These are phyloP conservation scores for Malacoctenus gilli DNA, from an alignment of 2,797 vertebrate genomes.

Conservation along the genomic window DNA sequence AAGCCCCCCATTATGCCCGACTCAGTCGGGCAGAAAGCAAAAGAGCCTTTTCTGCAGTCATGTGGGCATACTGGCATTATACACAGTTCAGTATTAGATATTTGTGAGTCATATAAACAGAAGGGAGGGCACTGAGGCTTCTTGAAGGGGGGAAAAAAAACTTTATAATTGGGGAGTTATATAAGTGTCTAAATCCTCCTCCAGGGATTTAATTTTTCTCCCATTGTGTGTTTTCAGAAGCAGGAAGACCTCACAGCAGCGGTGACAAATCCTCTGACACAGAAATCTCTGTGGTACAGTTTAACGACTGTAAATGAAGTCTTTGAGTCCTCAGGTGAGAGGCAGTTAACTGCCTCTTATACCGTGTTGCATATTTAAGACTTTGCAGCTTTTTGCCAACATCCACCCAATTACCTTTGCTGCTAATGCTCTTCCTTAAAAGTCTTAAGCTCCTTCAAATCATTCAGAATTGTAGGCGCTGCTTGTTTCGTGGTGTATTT, in stretches of 20 bases:
- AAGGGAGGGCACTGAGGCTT: conserved; percentile 76
- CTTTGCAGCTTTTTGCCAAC: conserved; percentile 19
- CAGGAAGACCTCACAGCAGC: conserved; percentile 75
- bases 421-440: not conserved
- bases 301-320: conserved; percentile 59
- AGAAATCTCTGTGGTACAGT: conserved; percentile 60
- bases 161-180: conserved; percentile 86
- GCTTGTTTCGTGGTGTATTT: no score
- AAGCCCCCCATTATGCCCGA: conserved; percentile 81
- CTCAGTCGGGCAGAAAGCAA: conserved; percentile 83
- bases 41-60: conserved; percentile 82
- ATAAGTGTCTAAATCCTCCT: conserved; percentile 85
- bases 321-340: conserved; percentile 62
- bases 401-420: conserved; percentile 19
- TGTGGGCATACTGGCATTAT: conserved; percentile 81
- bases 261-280: conserved; percentile 78
- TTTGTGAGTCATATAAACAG: conserved; percentile 86
- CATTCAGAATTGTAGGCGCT: no score
- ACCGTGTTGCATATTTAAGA: conserved; percentile 47
- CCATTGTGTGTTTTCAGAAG: conserved; percentile 79
- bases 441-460: no score
- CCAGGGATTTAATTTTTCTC: conserved; percentile 76
- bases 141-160: conserved; percentile 68
- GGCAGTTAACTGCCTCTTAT: conserved; percentile 68
- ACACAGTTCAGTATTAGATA: conserved; percentile 83